Evolutionary conservation across 2,113 vertebrate species (phyloP).

Genomic region (Panthera leo): DNA sequence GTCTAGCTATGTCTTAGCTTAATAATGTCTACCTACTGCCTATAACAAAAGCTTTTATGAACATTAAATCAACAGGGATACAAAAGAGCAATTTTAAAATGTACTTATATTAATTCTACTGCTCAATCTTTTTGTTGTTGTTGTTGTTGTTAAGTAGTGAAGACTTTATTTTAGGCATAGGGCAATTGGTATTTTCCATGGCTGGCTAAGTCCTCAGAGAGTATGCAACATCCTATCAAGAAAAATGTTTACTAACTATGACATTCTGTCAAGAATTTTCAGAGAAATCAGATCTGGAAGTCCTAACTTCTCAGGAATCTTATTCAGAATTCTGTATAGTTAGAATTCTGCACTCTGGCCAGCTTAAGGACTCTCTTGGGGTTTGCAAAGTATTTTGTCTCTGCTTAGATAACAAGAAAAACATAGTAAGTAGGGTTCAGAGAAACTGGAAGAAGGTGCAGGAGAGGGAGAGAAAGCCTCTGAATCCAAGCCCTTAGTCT

Average conservation of each 20-base stretch:
- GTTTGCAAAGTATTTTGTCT: neutral
- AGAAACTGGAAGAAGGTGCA: neutral
- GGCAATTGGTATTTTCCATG: constrained; percentile 4
- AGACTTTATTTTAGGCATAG: neutral
- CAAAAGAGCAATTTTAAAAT: neutral
- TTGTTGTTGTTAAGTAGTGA: neutral
- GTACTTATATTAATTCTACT: neutral
- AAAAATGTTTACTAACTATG: constrained; percentile 47
- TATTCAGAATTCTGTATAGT: constrained; percentile 47
- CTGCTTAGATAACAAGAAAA: constrained; percentile 31
- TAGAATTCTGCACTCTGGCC: neutral
- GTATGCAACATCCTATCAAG: neutral
- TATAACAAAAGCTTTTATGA: neutral
- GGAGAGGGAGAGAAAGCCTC: neutral
- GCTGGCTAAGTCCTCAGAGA: constrained; percentile 7
- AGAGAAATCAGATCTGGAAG: constrained; percentile 39
- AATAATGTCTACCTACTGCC: neutral
- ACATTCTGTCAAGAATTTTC: constrained; percentile 55
- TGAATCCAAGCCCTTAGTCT: neutral
- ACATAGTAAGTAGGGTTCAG: neutral
- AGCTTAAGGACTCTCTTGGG: neutral
- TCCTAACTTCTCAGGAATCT: constrained; percentile 30
- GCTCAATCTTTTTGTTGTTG: neutral
- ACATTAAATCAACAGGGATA: neutral
- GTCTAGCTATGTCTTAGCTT: neutral